phyloP scores from a whole-genome alignment of 2,888 invertebrate species.

The Elmis aenea region DNA sequence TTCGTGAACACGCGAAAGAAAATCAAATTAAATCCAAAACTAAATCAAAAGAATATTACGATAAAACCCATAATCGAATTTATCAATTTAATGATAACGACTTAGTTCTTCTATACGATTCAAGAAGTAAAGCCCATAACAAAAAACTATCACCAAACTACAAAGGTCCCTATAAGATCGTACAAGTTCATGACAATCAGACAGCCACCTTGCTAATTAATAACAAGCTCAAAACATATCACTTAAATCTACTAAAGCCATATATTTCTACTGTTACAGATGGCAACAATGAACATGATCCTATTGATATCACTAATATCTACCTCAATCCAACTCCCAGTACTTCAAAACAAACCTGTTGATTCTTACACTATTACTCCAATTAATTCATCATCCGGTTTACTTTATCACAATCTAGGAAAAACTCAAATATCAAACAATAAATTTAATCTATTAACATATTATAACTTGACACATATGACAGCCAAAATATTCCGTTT shows the following conservation, averaged over 20 bases:
- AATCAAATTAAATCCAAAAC: constrained; percentile 12
- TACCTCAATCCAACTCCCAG: no score
- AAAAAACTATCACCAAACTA: constrained; percentile 13
- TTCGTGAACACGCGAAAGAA: constrained; percentile 11
- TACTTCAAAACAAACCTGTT: constrained; percentile 1
- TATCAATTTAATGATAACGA: constrained; percentile 9
- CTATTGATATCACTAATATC: no score
- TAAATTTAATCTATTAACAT: neutral
- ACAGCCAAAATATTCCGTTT: no score
- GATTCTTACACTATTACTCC: neutral
- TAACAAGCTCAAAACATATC: constrained; percentile 2
- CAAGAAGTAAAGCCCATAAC: constrained; percentile 5
- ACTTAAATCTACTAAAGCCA: constrained; percentile 5
- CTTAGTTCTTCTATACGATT: constrained; percentile 8
- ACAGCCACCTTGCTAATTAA: constrained; percentile 2
- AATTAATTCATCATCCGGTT: neutral
- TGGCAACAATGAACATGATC: no score
- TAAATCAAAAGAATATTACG: constrained; percentile 12
- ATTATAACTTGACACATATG: neutral
- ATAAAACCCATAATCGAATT: constrained; percentile 12
- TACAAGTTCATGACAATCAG: constrained; percentile 8
- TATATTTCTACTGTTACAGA: constrained; percentile 6
- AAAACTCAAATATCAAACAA: neutral
- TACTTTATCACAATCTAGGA: constrained; percentile 1
- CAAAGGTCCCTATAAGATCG: constrained; percentile 13